Conservation (phyloP, 2,888 invertebrate species). For the Stratiomys singularior region DNA sequence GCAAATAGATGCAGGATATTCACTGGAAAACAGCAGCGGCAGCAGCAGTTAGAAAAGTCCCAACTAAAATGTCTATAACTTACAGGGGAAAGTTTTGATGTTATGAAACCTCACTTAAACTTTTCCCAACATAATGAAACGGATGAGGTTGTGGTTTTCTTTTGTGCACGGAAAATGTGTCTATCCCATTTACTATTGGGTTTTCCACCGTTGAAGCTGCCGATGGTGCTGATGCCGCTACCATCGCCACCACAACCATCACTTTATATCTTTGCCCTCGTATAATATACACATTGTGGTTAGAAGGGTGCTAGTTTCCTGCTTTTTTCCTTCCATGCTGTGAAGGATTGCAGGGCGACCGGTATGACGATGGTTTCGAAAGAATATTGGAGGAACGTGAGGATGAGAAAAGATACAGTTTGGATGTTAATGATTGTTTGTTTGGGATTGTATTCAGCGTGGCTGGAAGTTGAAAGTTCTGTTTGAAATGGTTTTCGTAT, state of each 20-base stretch:
- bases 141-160: constrained; percentile 36
- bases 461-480: too few species aligned
- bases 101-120: constrained; percentile 30
- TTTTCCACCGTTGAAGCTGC: neutral
- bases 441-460: neutral
- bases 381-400: neutral
- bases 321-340: too few species aligned
- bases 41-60: too few species aligned
- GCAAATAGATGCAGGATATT: neutral
- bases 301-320: neutral
- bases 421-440: neutral
- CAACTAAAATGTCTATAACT: constrained; percentile 9
- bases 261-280: neutral
- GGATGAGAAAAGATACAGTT: neutral
- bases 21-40: neutral
- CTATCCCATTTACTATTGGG: neutral
- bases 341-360: too few species aligned
- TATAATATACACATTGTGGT: neutral
- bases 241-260: neutral
- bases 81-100: constrained; percentile 16
- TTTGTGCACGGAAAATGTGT: constrained; percentile 8
- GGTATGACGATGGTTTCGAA: neutral
- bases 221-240: neutral
- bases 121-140: constrained; percentile 28
- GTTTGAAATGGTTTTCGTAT: too few species aligned